Base-by-base conservation (phyloP, 2,113 vertebrate genomes). In the Sylvilagus bachmani region DNA sequence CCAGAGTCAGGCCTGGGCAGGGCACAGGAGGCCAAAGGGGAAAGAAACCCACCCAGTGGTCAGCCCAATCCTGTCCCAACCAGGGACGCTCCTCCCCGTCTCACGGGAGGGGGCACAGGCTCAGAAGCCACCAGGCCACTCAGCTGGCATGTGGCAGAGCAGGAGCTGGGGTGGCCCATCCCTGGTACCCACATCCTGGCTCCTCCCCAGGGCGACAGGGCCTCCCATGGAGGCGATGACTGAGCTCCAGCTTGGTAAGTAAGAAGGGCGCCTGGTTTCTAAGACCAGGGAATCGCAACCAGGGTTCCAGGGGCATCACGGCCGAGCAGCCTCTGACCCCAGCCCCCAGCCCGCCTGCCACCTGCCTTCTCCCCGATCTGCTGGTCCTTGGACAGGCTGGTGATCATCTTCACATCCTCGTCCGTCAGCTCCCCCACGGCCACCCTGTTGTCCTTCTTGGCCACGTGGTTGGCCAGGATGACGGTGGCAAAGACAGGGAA, bases 401-500 rank as follows among this genome's bases (percentile, higher is more conserved):
- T 98, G 22, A 99, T 99, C 98, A 99, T 98, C 97, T 99, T 99
- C 86, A 99, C 97, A 2, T 99, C 99, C 86, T 99, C 99, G 5
- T 99, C 99, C 0, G 99, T 99, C 94, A 99, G 98, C n/a, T 99
- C 99, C 0, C 99, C 99, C 85, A 99, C 95, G 0, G 99, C 99
- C 3, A 99, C 98, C 58, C 99, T 99, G 95, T 99, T 98, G 66
- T 99, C 99, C 88, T 99, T 98, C 91, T 99, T 98, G 51, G 99
- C 97, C 0, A 99, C 98, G 86, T 99, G 99, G 97, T 99, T 99
- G 98, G 99, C 99, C 94, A 99, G 96, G 97, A 99, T 99, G 53
- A 99, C 99, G 0, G 99, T 99, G 3, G 99, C 99, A 0, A 99
- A 99, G 73, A 99, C 99, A 0, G 99, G 99, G 97, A 99, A 99